Percentiles rank a stretch among this genome's conserved stretches.
Conservation (phyloP, 1,140 invertebrate species). For the Brachionus plicatilis region DNA sequence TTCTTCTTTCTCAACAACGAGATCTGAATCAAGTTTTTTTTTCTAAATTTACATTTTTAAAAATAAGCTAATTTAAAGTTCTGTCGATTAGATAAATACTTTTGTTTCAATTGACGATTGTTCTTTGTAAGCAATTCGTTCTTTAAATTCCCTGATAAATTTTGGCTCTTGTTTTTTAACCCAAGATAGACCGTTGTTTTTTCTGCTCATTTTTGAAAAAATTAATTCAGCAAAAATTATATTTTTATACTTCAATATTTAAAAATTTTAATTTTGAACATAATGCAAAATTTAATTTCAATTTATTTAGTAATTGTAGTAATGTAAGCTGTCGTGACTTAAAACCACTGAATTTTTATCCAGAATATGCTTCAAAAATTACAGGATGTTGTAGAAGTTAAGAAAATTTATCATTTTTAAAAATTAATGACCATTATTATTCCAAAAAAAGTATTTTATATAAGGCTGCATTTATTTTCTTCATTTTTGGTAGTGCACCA, state of each 20-base stretch:
- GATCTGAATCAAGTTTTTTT: conserved; percentile 31
- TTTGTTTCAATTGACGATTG: conserved; percentile 48
- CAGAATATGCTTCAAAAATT: no score
- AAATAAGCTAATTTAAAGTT: neutral
- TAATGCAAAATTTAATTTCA: neutral
- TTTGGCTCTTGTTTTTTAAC: conserved; percentile 49
- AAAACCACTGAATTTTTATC: no score
- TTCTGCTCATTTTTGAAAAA: neutral
- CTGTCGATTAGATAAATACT: conserved; percentile 33
- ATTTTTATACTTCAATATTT: no score
- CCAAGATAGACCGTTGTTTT: conserved; percentile 42
- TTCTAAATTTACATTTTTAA: neutral
- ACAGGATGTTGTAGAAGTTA: no score
- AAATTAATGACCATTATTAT: no score
- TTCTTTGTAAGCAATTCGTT: conserved; percentile 51
- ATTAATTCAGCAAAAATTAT: neutral
- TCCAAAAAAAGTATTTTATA: no score
- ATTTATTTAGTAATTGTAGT: neutral
- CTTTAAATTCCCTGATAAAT: conserved; percentile 50
- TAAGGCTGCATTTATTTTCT: no score
- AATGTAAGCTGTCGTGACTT: no score
- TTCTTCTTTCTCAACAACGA: conserved; percentile 24
- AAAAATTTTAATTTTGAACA: neutral
- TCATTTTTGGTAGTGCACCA: no score
- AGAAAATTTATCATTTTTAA: no score